Base-by-base conservation (phyloP, 2,113 vertebrate species). In the Lonchura striata region DNA sequence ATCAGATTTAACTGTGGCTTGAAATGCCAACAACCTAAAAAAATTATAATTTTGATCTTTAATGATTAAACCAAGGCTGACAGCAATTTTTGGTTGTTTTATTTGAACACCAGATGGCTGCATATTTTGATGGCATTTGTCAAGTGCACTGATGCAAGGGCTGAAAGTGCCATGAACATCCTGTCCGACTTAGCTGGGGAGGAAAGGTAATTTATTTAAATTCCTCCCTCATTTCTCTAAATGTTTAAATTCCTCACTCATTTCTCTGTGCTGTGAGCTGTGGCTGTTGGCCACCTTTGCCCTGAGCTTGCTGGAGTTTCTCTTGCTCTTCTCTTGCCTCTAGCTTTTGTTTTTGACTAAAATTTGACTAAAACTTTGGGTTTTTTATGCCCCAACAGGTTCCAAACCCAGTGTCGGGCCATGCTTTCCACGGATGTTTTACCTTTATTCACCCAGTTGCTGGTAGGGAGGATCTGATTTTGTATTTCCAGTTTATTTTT, bases 121-220 rank as follows among this genome's bases (percentile, higher is more conserved):
- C 98, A 97, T 96, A 96, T 96, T 70, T 95, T 99, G 96, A 91
- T 99, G 94, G 95, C 10, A 2, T 98, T 97, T 83, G 56, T 98
- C 54, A 96, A 81, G 66, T 88, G 77, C 88, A 79, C 88, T 28
- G 97, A 98, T 74, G 87, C 50, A 92, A 96, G 92, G 84, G 97
- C 98, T 81, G 90, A 53, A 35, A 82, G 44, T 39, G 98, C 98
- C 21, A 97, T 98, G 90, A 80, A 78, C 41, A 93, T 99, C 79
- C 94, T 99, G 37, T 95, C 97, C 80, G 97, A 97, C 64, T 97
- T 99, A 94, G 83, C 82, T 71, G 74, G 79, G 76, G 98, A 99
- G 84, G 82, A 98, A 53, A 98, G 98, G 99, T 99, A 98, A 96
- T 52, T 71, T 23, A 17, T 52, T 70, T 23, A 10, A 42, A 64